Base-by-base conservation (phyloP, 2,113 vertebrate genomes). In the Girardinichthys multiradiatus region DNA sequence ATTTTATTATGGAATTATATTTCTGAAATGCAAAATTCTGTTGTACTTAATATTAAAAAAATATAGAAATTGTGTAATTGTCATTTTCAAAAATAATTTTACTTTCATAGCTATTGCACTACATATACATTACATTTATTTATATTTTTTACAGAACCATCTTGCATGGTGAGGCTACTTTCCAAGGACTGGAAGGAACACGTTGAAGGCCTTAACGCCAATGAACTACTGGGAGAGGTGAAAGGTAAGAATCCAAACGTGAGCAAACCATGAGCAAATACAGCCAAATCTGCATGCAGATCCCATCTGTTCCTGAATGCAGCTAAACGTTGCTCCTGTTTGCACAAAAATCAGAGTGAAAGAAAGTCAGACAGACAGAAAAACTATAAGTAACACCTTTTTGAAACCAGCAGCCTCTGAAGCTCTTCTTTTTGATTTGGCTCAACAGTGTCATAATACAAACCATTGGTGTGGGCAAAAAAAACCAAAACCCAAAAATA, bases 141-240 rank as follows among this genome's bases (percentile, higher is more conserved):
- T 54, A n/a, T 0, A 70, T 48, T 70, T 42, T 72, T 48, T 83
- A 2, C 69, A 97, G 96, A 98, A 86, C 95, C 96, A 13, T 92
- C 95, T 63, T 97, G 96, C 86, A 94, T 97, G 95, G 96, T 97
- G 90, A 95, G 96, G 60, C 94, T 98, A 73, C 96, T 98, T 76
- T 96, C 97, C 75, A 97, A 96, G 89, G 97, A 98, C 67, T 98
- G 97, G 97, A 97, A 97, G 88, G 96, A 98, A 79, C 97, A 95
- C 54, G 96, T 98, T 85, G 97, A 97, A 91, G 91, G 95, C 80
- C 86, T 98, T 80, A 97, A 98, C 57, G 95, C 97, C 73, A 96
- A 93, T 63, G 95, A 98, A 74, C 94, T 98, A 74, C 95, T 98
- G 77, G 96, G 95, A 79, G 97, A 98, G 85, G 97, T 98, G 85